Base-by-base conservation (phyloP, 2,888 invertebrate species). In the Tiphia femorata region DNA sequence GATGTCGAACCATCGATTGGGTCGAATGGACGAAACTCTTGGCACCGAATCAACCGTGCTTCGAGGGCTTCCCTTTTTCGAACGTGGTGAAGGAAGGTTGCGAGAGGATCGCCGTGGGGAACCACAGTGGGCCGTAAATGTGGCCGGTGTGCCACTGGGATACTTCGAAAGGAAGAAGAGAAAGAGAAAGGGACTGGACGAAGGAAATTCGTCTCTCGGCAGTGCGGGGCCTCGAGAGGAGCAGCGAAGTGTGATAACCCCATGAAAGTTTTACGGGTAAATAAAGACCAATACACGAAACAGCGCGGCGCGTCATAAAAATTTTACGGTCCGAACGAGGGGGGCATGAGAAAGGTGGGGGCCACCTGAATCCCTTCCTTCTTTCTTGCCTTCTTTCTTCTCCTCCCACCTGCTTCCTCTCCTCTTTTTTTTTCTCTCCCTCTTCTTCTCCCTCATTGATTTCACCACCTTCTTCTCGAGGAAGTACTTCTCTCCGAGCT, bases 191-290 rank as follows among this genome's bases (percentile, higher is more conserved):
- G n/a, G n/a, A n/a, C n/a, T n/a, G n/a, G n/a, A n/a, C n/a, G n/a
- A n/a, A n/a, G 62, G 67, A 62, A 59, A 59, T 62, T 64, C 67
- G 64, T 64, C 64, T 54, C 57, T 40, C 52, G 37, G 64, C 56
- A 40, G 64, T 49, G n/a, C n/a, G n/a, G n/a, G n/a, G n/a, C n/a
- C n/a, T n/a, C n/a, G n/a, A n/a, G n/a, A n/a, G n/a, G 30, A 57
- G 56, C 52, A 62, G 57, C 58, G 50, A 64, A 57, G 62, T 64
- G 65, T 65, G 67, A 67, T 67, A 68, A 68, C 62, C 62, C 55
- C 51, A 47, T 68, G 68, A 68, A 68, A 65, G 59, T 68, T 68
- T 68, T 68, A 68, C 54, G 65, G 63, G 65, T 63, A 68, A 68
- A 68, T 65, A 68, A 68, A 68, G 67, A 58, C 62, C 68, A 58